These are phyloP conservation scores for Orthonyx spaldingii DNA, from an alignment of 2,113 vertebrate species.

Conservation along the genomic window DNA sequence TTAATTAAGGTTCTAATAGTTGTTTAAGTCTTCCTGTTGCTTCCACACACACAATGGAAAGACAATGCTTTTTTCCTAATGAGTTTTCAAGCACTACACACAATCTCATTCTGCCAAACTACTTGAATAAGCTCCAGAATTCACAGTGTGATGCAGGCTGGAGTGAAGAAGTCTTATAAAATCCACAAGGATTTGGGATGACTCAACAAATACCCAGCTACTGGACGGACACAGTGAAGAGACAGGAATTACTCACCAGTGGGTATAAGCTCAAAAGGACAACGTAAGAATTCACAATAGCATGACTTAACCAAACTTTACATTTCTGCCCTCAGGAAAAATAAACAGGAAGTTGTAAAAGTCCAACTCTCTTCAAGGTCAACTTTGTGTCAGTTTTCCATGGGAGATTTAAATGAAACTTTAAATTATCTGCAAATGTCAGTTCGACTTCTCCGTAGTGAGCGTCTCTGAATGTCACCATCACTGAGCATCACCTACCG, in stretches of 20 bases:
- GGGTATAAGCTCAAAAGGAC: not conserved
- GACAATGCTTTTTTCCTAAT: not conserved
- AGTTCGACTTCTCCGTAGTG: not conserved
- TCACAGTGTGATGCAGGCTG: not conserved
- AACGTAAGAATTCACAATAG: not conserved
- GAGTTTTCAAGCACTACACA: not conserved
- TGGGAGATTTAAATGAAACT: not conserved
- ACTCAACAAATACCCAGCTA: not conserved
- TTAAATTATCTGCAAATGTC: not conserved
- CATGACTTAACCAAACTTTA: not conserved
- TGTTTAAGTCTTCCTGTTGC: not conserved
- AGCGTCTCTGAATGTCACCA: not conserved
- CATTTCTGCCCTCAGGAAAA: not conserved
- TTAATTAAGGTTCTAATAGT: not conserved
- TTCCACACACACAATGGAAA: not conserved
- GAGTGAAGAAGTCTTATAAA: not conserved
- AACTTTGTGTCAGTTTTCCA: not conserved
- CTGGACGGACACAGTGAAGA: not conserved
- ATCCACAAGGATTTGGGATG: not conserved
- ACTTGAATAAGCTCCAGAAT: not conserved
- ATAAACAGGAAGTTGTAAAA: not conserved
- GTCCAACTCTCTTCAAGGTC: not conserved
- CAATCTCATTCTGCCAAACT: not conserved
- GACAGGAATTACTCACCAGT: not conserved
- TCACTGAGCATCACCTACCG: conserved; percentile 73